Percentiles rank a stretch among this genome's conserved stretches.
phyloP scores from a whole-genome alignment of 2,113 vertebrate genomes.

The Syrmaticus mikado region DNA sequence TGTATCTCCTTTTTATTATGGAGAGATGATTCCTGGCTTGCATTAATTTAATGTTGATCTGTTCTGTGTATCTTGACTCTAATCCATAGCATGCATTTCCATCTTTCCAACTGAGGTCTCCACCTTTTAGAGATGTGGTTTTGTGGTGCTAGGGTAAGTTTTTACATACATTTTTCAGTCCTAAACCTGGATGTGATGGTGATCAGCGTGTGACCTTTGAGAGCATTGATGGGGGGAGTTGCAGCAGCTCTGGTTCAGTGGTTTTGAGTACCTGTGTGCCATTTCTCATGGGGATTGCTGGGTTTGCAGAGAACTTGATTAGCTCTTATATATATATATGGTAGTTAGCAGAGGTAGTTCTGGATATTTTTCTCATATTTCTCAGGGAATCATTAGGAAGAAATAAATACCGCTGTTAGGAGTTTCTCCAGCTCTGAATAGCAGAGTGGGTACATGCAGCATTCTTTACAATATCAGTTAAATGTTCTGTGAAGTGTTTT shows the following conservation, averaged over 20 bases:
- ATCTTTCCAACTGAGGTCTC: neutral
- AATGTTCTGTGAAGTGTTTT: neutral
- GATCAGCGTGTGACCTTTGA: fast-evolving
- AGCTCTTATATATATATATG: neutral
- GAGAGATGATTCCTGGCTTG: neutral
- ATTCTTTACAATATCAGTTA: neutral
- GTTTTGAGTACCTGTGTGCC: neutral
- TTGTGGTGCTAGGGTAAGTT: neutral
- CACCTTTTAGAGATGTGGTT: neutral
- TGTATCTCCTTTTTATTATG: neutral
- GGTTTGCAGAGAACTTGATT: neutral
- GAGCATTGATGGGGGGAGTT: neutral
- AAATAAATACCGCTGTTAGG: neutral
- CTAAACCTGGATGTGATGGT: neutral
- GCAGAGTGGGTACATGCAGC: fast-evolving
- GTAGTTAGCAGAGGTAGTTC: neutral
- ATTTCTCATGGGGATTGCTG: neutral
- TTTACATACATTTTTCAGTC: neutral
- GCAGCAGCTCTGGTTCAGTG: neutral
- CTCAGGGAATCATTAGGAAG: neutral
- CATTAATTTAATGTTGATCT: neutral
- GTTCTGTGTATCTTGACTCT: neutral
- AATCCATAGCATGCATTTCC: fast-evolving
- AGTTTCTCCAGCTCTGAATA: neutral
- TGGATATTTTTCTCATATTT: neutral